These are phyloP conservation scores for Syngnathoides biaculeatus DNA, from an alignment of 2,113 vertebrate species.

Conservation along the genomic window DNA sequence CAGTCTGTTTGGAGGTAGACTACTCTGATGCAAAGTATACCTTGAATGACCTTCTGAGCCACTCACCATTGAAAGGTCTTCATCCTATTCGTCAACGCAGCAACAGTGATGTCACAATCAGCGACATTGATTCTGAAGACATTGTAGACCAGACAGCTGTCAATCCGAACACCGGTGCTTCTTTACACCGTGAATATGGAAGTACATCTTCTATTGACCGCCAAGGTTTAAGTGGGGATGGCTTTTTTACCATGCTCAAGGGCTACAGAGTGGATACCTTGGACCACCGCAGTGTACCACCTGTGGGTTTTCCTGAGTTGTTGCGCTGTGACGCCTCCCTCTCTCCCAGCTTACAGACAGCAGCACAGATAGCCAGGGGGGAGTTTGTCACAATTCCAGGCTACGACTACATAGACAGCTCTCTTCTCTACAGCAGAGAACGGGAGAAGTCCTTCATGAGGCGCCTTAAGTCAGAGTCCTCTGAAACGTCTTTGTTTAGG, in stretches of 20 bases:
- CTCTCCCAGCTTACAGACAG: slow-evolving; percentile 90
- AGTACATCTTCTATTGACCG: slow-evolving; percentile 96
- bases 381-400: slow-evolving; percentile 88
- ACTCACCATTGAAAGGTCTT: slow-evolving; percentile 84
- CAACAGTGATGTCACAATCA: slow-evolving; percentile 97
- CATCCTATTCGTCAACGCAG: slow-evolving; percentile 93
- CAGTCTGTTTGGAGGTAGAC: slow-evolving; percentile 72
- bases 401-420: slow-evolving; percentile 84
- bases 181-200: slow-evolving; percentile 91
- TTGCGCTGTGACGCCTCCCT: slow-evolving; percentile 80
- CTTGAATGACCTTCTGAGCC: slow-evolving; percentile 81
- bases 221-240: slow-evolving; percentile 86
- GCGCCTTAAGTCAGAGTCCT: slow-evolving; percentile 83
- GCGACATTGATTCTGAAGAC: slow-evolving; percentile 92
- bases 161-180: slow-evolving; percentile 93
- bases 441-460: slow-evolving; percentile 86
- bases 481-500: slow-evolving; percentile 88
- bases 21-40: slow-evolving; percentile 80
- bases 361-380: slow-evolving; percentile 87
- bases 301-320: slow-evolving; percentile 83
- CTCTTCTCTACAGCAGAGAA: slow-evolving; percentile 81
- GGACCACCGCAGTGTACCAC: slow-evolving; percentile 79
- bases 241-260: slow-evolving; percentile 87
- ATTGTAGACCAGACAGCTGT: slow-evolving; percentile 88
- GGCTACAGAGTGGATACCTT: slow-evolving; percentile 83